Evolutionary conservation across 2,113 vertebrate genomes (phyloP).

Genomic region (Lathamus discolor): DNA sequence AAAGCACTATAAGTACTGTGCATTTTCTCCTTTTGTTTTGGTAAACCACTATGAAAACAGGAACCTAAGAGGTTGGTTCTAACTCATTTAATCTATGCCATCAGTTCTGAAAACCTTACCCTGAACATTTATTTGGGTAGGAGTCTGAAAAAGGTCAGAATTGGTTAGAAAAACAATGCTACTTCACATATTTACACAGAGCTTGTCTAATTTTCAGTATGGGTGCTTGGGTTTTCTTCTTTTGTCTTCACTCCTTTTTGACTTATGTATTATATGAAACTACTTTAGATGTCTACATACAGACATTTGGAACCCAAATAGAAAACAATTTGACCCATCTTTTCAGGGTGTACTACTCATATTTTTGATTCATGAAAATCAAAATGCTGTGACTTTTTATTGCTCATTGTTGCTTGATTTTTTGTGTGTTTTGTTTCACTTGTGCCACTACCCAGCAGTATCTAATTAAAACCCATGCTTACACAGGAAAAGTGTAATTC

Average conservation of each 20-base stretch:
- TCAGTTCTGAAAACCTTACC: background rate
- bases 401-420: background rate
- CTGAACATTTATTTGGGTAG: background rate
- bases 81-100: fast-evolving
- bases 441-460: background rate
- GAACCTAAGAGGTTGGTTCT: background rate
- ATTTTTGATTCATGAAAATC: background rate
- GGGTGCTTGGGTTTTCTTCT: background rate
- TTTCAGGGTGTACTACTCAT: background rate
- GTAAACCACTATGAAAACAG: background rate
- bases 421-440: background rate
- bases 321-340: background rate
- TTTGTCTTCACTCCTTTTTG: background rate
- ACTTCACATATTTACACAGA: background rate
- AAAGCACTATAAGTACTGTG: fast-evolving
- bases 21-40: background rate
- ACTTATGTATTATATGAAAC: background rate
- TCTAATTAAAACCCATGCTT: background rate
- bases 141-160: background rate
- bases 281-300: background rate
- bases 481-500: background rate
- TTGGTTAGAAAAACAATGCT: background rate
- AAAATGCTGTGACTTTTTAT: background rate
- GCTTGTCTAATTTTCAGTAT: background rate
- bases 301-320: background rate